phyloP scores from a whole-genome alignment of 2,113 vertebrate genomes.

The Shinisaurus crocodilurus region DNA sequence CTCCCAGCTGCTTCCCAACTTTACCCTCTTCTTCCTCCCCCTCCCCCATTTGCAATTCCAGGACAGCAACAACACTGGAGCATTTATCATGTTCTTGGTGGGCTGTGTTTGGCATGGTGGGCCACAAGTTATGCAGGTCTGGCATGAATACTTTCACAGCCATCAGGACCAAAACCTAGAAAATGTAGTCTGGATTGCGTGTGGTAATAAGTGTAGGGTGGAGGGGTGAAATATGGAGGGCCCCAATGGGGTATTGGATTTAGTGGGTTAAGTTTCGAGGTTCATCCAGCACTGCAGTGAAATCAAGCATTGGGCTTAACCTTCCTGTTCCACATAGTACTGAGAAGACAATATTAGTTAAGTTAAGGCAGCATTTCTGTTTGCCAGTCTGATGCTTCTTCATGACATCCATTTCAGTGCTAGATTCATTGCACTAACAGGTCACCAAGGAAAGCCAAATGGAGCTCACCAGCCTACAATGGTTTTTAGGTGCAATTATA shows the following conservation, averaged over 20 bases:
- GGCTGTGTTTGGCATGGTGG: not conserved
- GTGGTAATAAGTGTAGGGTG: not conserved
- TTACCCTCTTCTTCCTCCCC: not conserved
- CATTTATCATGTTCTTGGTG: not conserved
- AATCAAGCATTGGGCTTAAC: not conserved
- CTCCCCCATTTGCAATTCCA: not conserved
- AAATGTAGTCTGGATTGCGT: not conserved
- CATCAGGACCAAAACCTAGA: not conserved
- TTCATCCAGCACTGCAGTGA: not conserved
- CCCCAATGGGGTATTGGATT: not conserved
- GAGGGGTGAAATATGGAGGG: not conserved
- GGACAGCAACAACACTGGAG: not conserved
- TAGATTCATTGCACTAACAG: not conserved
- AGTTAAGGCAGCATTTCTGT: not conserved
- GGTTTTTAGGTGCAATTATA: not conserved
- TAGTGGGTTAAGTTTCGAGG: not conserved
- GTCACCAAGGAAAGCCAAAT: not conserved
- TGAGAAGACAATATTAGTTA: not conserved
- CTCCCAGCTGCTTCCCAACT: not conserved
- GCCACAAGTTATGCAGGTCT: not conserved
- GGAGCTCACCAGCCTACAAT: not conserved
- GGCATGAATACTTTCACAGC: not conserved
- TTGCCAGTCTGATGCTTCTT: not conserved
- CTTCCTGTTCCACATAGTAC: not conserved
- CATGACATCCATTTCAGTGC: not conserved